phyloP scores from a whole-genome alignment of 2,888 invertebrate species.

The Idaea aversata region DNA sequence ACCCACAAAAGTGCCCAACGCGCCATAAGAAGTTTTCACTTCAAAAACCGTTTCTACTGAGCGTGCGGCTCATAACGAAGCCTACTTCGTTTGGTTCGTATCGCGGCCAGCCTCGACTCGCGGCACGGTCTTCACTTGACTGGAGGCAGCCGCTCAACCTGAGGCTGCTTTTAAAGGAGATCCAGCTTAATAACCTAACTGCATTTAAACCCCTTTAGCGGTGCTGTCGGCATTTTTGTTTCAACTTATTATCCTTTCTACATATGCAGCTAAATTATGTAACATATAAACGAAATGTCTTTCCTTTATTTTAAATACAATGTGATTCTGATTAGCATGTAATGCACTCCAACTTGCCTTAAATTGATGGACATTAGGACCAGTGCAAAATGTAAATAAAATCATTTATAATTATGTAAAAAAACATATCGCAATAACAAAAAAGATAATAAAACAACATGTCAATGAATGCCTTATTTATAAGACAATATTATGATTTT shows the following conservation, averaged over 20 bases:
- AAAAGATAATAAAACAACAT: not conserved
- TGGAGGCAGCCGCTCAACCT: too few relatives aligned
- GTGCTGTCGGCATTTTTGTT: slow-evolving; percentile 46
- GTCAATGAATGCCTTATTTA: not conserved
- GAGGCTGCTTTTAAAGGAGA: too few relatives aligned
- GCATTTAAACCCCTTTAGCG: slow-evolving; percentile 17
- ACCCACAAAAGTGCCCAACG: too few relatives aligned
- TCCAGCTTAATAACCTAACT: too few relatives aligned
- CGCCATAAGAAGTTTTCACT: too few relatives aligned
- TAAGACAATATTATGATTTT: slow-evolving; percentile 1
- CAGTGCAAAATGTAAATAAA: not conserved
- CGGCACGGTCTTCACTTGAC: too few relatives aligned
- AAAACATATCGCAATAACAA: not conserved
- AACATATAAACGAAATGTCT: slow-evolving; percentile 15
- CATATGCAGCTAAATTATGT: slow-evolving; percentile 9
- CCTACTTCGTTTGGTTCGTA: too few relatives aligned
- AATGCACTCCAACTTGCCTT: slow-evolving; percentile 4
- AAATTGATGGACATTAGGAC: not conserved
- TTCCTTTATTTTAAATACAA: slow-evolving; percentile 2
- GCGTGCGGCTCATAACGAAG: too few relatives aligned
- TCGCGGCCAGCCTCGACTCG: too few relatives aligned
- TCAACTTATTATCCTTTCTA: slow-evolving; percentile 13
- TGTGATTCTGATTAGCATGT: not conserved
- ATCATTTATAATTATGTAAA: not conserved
- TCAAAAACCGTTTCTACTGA: too few relatives aligned